Conservation (phyloP, 2,888 invertebrate species). For the Drosophila mayaguana region DNA sequence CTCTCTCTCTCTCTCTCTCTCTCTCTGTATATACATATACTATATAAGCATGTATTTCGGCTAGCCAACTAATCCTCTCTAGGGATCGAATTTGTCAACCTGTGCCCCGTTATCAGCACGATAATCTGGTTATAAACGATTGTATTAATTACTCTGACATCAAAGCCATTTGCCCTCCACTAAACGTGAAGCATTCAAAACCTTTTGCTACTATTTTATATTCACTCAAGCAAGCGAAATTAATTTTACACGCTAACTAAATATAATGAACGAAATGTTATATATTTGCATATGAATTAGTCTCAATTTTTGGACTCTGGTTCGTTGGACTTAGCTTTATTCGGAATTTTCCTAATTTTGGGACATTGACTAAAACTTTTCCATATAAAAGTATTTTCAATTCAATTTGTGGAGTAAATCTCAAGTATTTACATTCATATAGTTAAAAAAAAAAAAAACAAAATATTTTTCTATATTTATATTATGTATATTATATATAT, state of each 20-base stretch:
- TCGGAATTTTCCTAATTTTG: not conserved
- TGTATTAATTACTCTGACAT: constrained; percentile 57
- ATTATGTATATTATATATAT: too few relatives aligned
- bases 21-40: too few relatives aligned
- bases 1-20: too few relatives aligned
- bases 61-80: not conserved
- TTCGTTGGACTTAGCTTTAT: not conserved
- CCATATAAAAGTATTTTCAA: not conserved
- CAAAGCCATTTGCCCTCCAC: constrained; percentile 53
- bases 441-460: too few relatives aligned
- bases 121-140: constrained; percentile 63
- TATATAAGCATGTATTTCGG: not conserved
- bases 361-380: not conserved
- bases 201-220: constrained; percentile 12
- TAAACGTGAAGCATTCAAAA: constrained; percentile 56
- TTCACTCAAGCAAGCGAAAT: constrained; percentile 21
- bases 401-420: not conserved
- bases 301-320: not conserved
- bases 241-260: constrained; percentile 42
- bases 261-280: constrained; percentile 25
- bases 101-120: constrained; percentile 35
- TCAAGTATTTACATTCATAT: too few relatives aligned
- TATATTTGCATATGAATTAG: constrained; percentile 6
- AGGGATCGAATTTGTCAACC: constrained; percentile 3
- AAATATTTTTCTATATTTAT: too few relatives aligned